Percentiles rank a stretch among this genome's conserved stretches.
These are phyloP conservation scores for Ophiothrix spiculata DNA, from an alignment of 35 echinoderm and acorn worm genomes.

Conservation along the genomic window DNA sequence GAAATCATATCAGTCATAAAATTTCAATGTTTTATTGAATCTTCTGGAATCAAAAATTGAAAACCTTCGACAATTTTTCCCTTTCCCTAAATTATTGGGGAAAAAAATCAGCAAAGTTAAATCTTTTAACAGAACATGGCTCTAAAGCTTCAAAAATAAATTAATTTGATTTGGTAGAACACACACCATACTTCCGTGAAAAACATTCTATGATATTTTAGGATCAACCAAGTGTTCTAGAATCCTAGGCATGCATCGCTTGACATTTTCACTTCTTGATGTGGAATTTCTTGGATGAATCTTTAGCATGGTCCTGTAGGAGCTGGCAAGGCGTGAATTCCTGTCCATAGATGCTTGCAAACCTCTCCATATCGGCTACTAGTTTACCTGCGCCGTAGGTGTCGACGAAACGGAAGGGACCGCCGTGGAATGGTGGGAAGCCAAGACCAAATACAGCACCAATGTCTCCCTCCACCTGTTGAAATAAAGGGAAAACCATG, in stretches of 20 bases:
- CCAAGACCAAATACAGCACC: conserved; percentile 99
- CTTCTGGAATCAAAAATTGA: no score
- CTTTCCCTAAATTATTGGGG: no score
- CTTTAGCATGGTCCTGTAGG: conserved; percentile 82
- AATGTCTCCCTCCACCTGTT: conserved; percentile 94
- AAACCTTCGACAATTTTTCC: no score
- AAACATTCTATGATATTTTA: not conserved
- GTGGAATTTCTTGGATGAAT: conserved; percentile 81
- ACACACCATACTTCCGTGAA: not conserved
- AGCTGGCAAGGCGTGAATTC: conserved; percentile 87
- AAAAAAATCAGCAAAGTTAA: no score
- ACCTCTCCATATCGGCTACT: conserved; percentile 76
- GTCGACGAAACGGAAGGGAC: conserved; percentile 94
- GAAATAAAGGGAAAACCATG: conserved; percentile 17
- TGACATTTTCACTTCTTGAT: not conserved
- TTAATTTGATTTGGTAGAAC: no score
- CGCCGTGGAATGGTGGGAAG: conserved; percentile 99
- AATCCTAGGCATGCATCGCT: not conserved
- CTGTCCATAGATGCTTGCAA: conserved; percentile 43
- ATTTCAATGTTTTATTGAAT: no score
- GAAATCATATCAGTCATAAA: no score
- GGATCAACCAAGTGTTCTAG: not conserved
- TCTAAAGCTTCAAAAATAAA: no score
- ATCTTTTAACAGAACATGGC: no score
- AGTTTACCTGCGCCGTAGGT: conserved; percentile 83